Percentiles rank a stretch among this genome's conserved stretches.
phyloP scores from a whole-genome alignment of 2,797 vertebrate genomes.

The Salmo trutta region DNA sequence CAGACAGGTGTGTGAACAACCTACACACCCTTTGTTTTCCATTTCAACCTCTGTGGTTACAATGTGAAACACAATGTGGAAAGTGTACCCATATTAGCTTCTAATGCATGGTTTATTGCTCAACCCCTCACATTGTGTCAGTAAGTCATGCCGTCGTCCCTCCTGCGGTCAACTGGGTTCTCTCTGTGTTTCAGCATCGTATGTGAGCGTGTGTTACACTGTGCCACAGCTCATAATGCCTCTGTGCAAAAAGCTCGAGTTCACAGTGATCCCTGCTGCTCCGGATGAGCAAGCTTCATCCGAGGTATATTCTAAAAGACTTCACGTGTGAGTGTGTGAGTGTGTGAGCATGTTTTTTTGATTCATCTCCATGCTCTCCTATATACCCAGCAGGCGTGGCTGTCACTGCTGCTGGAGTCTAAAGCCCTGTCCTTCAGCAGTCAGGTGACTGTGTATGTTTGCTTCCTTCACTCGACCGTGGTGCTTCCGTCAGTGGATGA shows the following conservation, averaged over 20 bases:
- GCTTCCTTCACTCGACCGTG: not conserved
- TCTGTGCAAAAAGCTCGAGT: slow-evolving; percentile 66
- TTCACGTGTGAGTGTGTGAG: not conserved
- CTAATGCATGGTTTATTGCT: not conserved
- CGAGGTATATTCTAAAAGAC: not conserved
- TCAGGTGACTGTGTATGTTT: slow-evolving; percentile 20
- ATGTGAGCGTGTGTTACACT: slow-evolving; percentile 62
- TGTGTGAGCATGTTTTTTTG: slow-evolving; percentile 8
- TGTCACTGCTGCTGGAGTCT: slow-evolving; percentile 49
- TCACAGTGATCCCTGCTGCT: slow-evolving; percentile 47
- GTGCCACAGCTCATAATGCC: slow-evolving; percentile 12
- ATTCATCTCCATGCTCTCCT: slow-evolving; percentile 2
- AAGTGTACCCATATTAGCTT: not conserved
- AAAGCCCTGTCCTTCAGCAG: slow-evolving; percentile 45
- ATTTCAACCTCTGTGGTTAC: not conserved
- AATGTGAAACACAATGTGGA: not conserved
- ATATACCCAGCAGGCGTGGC: slow-evolving; percentile 27
- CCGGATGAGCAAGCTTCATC: slow-evolving; percentile 25
- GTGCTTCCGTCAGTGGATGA: slow-evolving; percentile 43
- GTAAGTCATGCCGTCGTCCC: not conserved
- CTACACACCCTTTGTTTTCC: not conserved
- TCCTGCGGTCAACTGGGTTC: not conserved
- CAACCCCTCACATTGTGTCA: not conserved
- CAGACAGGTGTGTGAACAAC: slow-evolving; percentile 39
- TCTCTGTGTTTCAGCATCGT: slow-evolving; percentile 48